A percentile compares a stretch with the other conserved stretches of the same genome.
These are phyloP conservation scores for Parazoanthus darwini DNA, from an alignment of 92 coral and sea anemone species.

Conservation along the genomic window DNA sequence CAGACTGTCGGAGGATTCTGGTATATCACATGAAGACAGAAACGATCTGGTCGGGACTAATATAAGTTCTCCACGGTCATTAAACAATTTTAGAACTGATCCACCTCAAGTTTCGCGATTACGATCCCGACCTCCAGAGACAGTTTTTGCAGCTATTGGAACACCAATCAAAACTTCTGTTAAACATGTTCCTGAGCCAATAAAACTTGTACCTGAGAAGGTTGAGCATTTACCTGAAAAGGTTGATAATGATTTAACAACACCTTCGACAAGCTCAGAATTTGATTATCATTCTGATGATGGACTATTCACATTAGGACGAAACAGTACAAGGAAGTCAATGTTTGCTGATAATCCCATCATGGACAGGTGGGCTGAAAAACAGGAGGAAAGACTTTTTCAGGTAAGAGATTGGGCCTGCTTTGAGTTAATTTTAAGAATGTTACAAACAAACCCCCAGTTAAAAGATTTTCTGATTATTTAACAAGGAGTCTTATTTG, in stretches of 20 bases:
- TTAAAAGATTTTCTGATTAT: no score
- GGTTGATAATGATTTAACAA: slow-evolving; percentile 47
- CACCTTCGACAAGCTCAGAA: slow-evolving; percentile 10
- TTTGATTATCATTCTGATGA: slow-evolving; percentile 54
- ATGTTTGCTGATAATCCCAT: slow-evolving; percentile 85
- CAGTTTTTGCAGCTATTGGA: slow-evolving; percentile 80
- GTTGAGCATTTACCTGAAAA: slow-evolving; percentile 58
- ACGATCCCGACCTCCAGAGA: slow-evolving; percentile 53
- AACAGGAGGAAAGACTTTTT: slow-evolving; percentile 66
- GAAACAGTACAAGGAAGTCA: slow-evolving; percentile 71
- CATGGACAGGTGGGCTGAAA: slow-evolving; percentile 90
- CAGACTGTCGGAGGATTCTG: slow-evolving; percentile 62
- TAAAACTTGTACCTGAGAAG: slow-evolving; percentile 50
- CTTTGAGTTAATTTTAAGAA: no score
- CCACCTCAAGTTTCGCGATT: slow-evolving; percentile 53
- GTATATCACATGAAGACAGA: slow-evolving; percentile 58
- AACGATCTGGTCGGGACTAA: slow-evolving; percentile 38
- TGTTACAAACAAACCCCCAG: no score
- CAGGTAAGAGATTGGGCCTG: slow-evolving; percentile 37
- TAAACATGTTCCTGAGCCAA: slow-evolving; percentile 13
- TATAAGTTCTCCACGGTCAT: slow-evolving; percentile 70
- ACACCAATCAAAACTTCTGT: slow-evolving; percentile 56
- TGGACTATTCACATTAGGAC: slow-evolving; percentile 69
- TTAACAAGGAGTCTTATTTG: no score
- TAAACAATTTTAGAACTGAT: slow-evolving; percentile 47